Evolutionary conservation across 2,888 invertebrate genomes (phyloP).

Genomic region (Chaetoderma sp.): DNA sequence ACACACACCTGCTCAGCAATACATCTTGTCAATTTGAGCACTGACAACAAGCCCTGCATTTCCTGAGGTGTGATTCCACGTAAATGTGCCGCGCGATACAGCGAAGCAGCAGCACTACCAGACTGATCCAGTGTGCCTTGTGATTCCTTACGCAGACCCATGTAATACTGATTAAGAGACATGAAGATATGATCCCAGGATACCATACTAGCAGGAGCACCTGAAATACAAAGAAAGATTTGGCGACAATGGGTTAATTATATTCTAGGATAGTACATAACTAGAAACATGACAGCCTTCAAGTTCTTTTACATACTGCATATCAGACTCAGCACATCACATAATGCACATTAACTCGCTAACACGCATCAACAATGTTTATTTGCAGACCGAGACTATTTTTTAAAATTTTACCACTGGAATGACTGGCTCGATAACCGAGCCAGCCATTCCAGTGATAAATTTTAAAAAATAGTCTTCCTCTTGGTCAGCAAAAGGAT

Average conservation of each 20-base stretch:
- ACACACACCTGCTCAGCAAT: conserved; percentile 77
- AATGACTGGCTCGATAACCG: too few relatives aligned
- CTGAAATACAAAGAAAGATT: conserved; percentile 54
- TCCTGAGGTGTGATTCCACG: conserved; percentile 80
- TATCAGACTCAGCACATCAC: too few relatives aligned
- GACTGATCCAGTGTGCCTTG: conserved; percentile 76
- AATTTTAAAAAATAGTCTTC: too few relatives aligned
- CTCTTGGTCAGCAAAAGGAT: too few relatives aligned
- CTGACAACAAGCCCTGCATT: conserved; percentile 87
- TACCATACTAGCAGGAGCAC: conserved; percentile 71
- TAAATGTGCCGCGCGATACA: conserved; percentile 52
- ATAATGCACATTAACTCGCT: too few relatives aligned
- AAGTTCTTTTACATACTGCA: background rate
- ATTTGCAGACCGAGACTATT: too few relatives aligned
- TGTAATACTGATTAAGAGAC: conserved; percentile 77
- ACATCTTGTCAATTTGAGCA: conserved; percentile 81
- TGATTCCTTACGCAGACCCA: conserved; percentile 71
- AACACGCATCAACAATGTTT: too few relatives aligned
- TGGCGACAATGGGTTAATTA: background rate
- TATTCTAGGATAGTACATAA: too few relatives aligned
- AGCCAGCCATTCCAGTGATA: too few relatives aligned
- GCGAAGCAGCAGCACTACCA: conserved; percentile 69
- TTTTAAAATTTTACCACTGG: too few relatives aligned
- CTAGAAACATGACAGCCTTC: too few relatives aligned
- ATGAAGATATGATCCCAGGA: conserved; percentile 89